Evolutionary conservation across 1,140 invertebrate genomes (phyloP).

Genomic region (Cepaea nemoralis): DNA sequence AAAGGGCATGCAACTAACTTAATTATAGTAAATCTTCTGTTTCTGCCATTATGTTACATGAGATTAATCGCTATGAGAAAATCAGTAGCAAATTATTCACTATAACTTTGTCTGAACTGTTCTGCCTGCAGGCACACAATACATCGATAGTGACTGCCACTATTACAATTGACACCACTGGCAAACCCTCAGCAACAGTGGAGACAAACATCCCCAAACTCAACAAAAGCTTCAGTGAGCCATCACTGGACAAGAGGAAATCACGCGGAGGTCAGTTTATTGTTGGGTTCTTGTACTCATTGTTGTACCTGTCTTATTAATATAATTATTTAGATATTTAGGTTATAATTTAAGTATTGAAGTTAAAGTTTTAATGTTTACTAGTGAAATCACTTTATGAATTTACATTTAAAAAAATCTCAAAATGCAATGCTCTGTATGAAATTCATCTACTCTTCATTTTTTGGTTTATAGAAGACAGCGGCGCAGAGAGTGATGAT

Average conservation of each 20-base stretch:
- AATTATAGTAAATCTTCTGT: too few species aligned
- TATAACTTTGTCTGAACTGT: neutral
- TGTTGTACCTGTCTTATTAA: too few species aligned
- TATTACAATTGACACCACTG: conserved; percentile 74
- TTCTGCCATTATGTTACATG: too few species aligned
- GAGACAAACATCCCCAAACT: conserved; percentile 55
- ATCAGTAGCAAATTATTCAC: neutral
- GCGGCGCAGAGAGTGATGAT: conserved; percentile 63
- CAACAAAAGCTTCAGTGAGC: conserved; percentile 65
- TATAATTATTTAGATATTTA: neutral
- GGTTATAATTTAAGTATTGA: neutral
- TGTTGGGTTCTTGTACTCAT: neutral
- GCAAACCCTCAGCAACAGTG: conserved; percentile 53
- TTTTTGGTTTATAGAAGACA: conserved; percentile 44
- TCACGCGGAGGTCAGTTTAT: conserved; percentile 12
- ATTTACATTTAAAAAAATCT: too few species aligned
- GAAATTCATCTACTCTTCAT: neutral
- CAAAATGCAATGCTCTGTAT: too few species aligned
- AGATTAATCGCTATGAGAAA: too few species aligned
- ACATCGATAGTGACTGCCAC: conserved; percentile 78
- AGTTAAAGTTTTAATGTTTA: neutral
- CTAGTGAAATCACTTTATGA: too few species aligned
- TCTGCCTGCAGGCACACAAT: conserved; percentile 39
- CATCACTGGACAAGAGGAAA: conserved; percentile 52
- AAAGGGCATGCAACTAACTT: too few species aligned